These are phyloP conservation scores for Tricholaema leucomelas DNA, from an alignment of 2,113 vertebrate species.

Conservation along the genomic window DNA sequence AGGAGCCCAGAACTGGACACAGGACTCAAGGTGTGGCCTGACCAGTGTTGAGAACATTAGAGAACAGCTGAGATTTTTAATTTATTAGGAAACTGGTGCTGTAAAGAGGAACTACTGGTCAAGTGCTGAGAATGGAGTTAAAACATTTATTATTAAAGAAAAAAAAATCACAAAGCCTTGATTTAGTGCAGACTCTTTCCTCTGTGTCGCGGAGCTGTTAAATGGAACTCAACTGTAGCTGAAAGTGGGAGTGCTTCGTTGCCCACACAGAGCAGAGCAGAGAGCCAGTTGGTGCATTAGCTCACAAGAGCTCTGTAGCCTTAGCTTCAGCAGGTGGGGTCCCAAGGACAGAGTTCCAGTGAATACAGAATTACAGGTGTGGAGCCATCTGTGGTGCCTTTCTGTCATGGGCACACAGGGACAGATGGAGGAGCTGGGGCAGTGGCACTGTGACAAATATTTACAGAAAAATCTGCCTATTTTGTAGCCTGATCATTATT, in stretches of 20 bases:
- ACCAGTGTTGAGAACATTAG: too few relatives aligned
- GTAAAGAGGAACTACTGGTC: background rate
- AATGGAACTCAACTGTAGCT: background rate
- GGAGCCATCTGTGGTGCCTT: background rate
- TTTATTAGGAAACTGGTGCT: constrained; percentile 26
- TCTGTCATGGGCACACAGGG: background rate
- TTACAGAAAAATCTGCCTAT: background rate
- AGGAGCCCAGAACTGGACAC: too few relatives aligned
- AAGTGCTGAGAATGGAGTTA: background rate
- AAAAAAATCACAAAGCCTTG: background rate
- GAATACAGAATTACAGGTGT: background rate
- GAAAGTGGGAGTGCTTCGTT: background rate
- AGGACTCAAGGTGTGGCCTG: too few relatives aligned
- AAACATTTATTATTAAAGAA: background rate
- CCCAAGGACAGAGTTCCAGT: background rate
- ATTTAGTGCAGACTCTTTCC: background rate
- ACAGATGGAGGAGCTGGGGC: background rate
- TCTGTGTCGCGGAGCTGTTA: background rate
- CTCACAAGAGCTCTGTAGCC: background rate
- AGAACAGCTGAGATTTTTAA: background rate
- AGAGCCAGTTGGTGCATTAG: background rate
- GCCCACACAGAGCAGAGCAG: background rate
- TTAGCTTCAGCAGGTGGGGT: background rate
- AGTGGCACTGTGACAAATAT: background rate
- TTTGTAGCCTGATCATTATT: background rate